Base-by-base conservation (phyloP, 2,113 vertebrate genomes). In the Zootoca vivipara region DNA sequence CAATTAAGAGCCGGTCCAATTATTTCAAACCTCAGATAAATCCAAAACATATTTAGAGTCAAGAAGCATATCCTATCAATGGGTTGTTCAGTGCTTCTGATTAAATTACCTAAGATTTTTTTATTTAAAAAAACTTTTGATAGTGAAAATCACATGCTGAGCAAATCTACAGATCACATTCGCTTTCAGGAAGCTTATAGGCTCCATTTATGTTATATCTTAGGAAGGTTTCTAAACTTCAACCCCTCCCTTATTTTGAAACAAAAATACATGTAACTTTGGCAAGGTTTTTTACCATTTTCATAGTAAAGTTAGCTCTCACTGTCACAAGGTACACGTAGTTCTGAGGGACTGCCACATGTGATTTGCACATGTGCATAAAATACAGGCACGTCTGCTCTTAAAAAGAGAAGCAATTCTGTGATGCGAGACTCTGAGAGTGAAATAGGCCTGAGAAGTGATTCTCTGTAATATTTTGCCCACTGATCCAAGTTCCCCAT, bases 21-120 rank as follows among this genome's bases (percentile, higher is more conserved):
- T 95, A 93, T 89, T 92, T 88, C 73, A 93, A 92, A 78, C 18
- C 42, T 92, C 87, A 89, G 88, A 89, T 79, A 95, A 95, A 95
- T 91, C 79, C 67, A 91, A 92, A 94, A 92, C 92, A 93, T 69
- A 87, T 93, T 94, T 86, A 89, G 82, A 89, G 22, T 0, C 74
- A 87, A 70, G 84, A 86, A 92, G 56, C 3, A 33, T 87, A 56
- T 91, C 56, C 24, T 89, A 85, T 90, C 93, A 94, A 38, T 85
- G 78, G 89, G 83, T 46, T 90, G 86, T 33, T 91, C 89, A 91
- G 83, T 83, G 42, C 77, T 94, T 94, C 85, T 94, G 82, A 88
- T 92, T 94, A 92, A 84, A 87, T 91, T 91, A 90, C 52, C 74
- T 92, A 85, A 90, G 70, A 79, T 92, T 92, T 40, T 87, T 91